Evolutionary conservation across 2,888 invertebrate species (phyloP).

Genomic region (Portevinia maculata): DNA sequence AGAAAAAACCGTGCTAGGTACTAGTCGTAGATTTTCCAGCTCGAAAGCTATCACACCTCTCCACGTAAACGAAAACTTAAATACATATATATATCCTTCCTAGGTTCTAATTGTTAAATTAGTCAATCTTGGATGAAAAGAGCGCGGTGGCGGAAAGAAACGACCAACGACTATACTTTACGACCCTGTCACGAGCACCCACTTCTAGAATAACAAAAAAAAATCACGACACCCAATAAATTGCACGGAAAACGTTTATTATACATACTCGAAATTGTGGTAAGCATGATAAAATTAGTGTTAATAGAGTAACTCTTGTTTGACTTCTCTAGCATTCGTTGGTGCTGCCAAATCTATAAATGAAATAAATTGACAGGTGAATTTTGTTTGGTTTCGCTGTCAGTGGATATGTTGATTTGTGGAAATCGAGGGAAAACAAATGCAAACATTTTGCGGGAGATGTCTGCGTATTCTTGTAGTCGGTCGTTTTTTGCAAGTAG

Average conservation of each 20-base stretch:
- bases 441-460: slow-evolving; percentile 2
- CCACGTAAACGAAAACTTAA: slow-evolving; percentile 1
- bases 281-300: slow-evolving; percentile 48
- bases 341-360: slow-evolving; percentile 65
- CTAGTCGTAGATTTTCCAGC: slow-evolving; percentile 33
- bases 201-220: slow-evolving; percentile 12
- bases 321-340: slow-evolving; percentile 20
- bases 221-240: slow-evolving; percentile 56
- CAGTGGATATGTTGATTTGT: slow-evolving; percentile 42
- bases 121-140: slow-evolving; percentile 20
- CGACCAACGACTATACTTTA: slow-evolving; percentile 21
- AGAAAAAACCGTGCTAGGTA: slow-evolving; percentile 31
- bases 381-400: slow-evolving; percentile 63
- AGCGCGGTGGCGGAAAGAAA: neutral
- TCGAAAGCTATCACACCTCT: slow-evolving; percentile 43
- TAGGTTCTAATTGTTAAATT: slow-evolving; percentile 63
- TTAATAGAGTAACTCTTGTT: slow-evolving; percentile 34
- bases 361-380: slow-evolving; percentile 58
- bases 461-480: neutral
- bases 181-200: slow-evolving; percentile 52
- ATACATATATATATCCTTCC: slow-evolving; percentile 16
- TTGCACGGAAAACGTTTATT: slow-evolving; percentile 53
- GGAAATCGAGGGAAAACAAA: slow-evolving; percentile 49
- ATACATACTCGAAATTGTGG: slow-evolving; percentile 50
- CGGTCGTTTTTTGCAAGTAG: neutral